Conservation (phyloP, 2,113 vertebrate species). For the Pelecanus crispus region DNA sequence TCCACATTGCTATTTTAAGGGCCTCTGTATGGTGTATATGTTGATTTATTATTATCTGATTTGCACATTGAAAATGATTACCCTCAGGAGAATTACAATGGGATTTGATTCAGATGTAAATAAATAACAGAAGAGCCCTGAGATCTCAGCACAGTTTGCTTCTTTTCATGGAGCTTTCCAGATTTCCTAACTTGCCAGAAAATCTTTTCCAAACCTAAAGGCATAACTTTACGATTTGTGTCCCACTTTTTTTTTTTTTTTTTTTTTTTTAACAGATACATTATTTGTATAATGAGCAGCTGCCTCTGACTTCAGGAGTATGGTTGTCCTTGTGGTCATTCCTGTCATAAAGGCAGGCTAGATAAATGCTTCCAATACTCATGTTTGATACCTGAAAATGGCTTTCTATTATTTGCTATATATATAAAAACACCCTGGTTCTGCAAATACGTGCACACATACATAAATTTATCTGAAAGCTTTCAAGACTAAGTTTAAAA, state of each 20-base stretch:
- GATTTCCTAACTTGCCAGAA: constrained; percentile 7
- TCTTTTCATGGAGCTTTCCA: background rate
- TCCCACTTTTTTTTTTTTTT: background rate
- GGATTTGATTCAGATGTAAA: constrained; percentile 45
- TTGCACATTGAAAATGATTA: constrained; percentile 49
- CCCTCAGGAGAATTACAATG: constrained; percentile 16
- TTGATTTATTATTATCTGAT: constrained; percentile 65
- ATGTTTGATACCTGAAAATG: background rate
- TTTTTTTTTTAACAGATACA: background rate
- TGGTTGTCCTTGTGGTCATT: background rate
- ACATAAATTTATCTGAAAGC: background rate
- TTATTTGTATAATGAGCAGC: background rate
- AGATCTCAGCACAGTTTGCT: constrained; percentile 27
- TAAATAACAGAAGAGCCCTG: constrained; percentile 48
- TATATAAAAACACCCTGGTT: background rate
- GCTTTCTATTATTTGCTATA: background rate
- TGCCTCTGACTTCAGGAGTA: background rate
- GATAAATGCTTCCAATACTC: background rate
- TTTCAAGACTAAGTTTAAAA: background rate
- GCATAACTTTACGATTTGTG: background rate
- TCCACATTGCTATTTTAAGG: constrained; percentile 23
- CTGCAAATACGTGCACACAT: background rate
- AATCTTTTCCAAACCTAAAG: background rate
- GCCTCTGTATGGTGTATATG: background rate
- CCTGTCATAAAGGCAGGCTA: background rate